Conservation (phyloP, 2,797 vertebrate genomes). For the Sebastes umbrosus region DNA sequence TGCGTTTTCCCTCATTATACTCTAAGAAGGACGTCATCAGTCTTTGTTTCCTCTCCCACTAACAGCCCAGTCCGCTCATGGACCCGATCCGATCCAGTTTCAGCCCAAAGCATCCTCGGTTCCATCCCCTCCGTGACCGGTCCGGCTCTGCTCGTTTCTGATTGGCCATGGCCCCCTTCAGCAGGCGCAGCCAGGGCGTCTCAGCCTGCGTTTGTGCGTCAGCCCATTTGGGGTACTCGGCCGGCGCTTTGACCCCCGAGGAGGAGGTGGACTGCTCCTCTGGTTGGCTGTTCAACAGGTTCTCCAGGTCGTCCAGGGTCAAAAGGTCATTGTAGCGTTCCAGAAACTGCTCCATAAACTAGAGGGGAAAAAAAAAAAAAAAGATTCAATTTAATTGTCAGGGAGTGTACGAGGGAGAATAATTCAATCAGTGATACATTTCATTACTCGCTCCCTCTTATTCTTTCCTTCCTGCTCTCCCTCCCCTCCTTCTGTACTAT, state of each 20-base stretch:
- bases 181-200: slow-evolving; percentile 83
- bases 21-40: slow-evolving; percentile 50
- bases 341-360: slow-evolving; percentile 85
- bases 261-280: slow-evolving; percentile 77
- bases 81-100: slow-evolving; percentile 90
- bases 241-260: slow-evolving; percentile 68
- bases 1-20: slow-evolving; percentile 10
- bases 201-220: slow-evolving; percentile 73
- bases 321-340: slow-evolving; percentile 85
- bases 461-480: slow-evolving; percentile 24
- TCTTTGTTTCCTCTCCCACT: slow-evolving; percentile 66
- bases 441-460: slow-evolving; percentile 53
- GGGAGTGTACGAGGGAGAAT: slow-evolving; percentile 51
- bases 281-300: slow-evolving; percentile 75
- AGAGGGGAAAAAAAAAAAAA: background rate
- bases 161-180: slow-evolving; percentile 81
- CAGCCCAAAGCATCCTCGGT: slow-evolving; percentile 88
- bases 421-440: slow-evolving; percentile 73
- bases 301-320: slow-evolving; percentile 84
- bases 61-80: slow-evolving; percentile 90
- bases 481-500: slow-evolving; percentile 4
- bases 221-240: slow-evolving; percentile 80
- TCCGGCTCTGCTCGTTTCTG: slow-evolving; percentile 85
- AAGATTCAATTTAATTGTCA: slow-evolving; percentile 44
- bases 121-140: slow-evolving; percentile 83